phyloP scores from a whole-genome alignment of 2,113 vertebrate genomes.

The Pseudorhombus dupliciocellatus region DNA sequence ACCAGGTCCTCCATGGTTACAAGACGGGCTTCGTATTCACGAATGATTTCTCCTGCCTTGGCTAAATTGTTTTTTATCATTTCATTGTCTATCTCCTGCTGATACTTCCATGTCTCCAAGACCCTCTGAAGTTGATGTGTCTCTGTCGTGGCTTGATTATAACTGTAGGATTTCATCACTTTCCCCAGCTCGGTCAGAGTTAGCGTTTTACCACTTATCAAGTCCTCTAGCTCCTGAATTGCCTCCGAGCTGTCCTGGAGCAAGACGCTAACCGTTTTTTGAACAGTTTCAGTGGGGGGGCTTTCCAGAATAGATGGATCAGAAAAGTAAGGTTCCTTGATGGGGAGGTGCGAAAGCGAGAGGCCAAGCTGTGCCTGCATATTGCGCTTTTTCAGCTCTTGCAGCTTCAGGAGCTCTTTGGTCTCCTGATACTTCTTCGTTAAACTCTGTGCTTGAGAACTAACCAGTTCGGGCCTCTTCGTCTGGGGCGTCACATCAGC shows the following conservation, averaged over 20 bases:
- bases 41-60: conserved; percentile 79
- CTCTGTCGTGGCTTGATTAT: conserved; percentile 56
- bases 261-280: conserved; percentile 69
- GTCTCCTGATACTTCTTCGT: conserved; percentile 88
- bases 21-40: conserved; percentile 78
- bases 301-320: conserved; percentile 64
- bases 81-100: conserved; percentile 80
- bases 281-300: conserved; percentile 66
- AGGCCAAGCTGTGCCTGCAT: conserved; percentile 87
- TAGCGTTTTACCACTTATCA: conserved; percentile 65
- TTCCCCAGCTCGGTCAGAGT: conserved; percentile 72
- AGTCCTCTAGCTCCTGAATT: conserved; percentile 77
- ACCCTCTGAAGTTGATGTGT: conserved; percentile 70
- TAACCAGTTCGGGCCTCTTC: conserved; percentile 86
- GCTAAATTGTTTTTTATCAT: conserved; percentile 73
- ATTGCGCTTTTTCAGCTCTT: conserved; percentile 86
- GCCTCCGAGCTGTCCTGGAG: conserved; percentile 74
- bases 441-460: conserved; percentile 86
- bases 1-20: conserved; percentile 79
- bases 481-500: conserved; percentile 82
- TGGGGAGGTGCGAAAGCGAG: conserved; percentile 78
- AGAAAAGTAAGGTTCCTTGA: conserved; percentile 77
- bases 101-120: conserved; percentile 75
- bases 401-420: conserved; percentile 86
- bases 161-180: conserved; percentile 67